Conservation (phyloP, 35 echinoderm and acorn worm species). For the Apostichopus parvimensis region DNA sequence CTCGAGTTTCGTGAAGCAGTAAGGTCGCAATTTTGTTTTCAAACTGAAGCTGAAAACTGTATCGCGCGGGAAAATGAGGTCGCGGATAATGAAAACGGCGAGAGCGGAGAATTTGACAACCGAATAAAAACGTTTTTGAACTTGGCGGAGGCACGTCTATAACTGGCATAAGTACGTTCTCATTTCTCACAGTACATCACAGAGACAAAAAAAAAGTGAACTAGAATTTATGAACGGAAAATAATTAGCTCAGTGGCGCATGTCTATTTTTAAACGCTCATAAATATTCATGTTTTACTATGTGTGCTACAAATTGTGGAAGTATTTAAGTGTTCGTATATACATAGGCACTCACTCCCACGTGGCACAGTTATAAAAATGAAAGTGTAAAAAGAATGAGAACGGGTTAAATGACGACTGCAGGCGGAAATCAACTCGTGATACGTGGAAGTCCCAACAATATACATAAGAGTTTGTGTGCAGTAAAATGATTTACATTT, state of each 20-base stretch:
- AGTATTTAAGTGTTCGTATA: no score
- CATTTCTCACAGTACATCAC: not conserved
- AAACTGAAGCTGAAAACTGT: not conserved
- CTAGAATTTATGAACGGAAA: not conserved
- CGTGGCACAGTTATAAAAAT: no score
- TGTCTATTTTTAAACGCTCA: not conserved
- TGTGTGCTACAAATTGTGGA: no score
- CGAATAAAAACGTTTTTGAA: conserved; percentile 1
- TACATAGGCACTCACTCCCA: no score
- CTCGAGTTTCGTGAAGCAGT: not conserved
- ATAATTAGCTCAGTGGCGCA: not conserved
- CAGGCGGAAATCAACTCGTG: no score
- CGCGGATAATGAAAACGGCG: conserved; percentile 8
- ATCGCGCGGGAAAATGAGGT: conserved; percentile 33
- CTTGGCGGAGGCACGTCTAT: not conserved
- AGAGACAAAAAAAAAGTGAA: not conserved
- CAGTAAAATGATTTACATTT: no score
- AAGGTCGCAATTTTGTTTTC: conserved; percentile 25
- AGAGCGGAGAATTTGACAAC: not conserved
- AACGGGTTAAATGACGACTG: no score
- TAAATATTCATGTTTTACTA: not conserved
- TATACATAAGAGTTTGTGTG: no score
- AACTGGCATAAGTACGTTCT: not conserved
- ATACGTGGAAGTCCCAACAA: no score
- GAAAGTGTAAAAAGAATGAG: no score